Evolutionary conservation across 2,113 vertebrate genomes (phyloP).

Genomic region (Gobius niger): DNA sequence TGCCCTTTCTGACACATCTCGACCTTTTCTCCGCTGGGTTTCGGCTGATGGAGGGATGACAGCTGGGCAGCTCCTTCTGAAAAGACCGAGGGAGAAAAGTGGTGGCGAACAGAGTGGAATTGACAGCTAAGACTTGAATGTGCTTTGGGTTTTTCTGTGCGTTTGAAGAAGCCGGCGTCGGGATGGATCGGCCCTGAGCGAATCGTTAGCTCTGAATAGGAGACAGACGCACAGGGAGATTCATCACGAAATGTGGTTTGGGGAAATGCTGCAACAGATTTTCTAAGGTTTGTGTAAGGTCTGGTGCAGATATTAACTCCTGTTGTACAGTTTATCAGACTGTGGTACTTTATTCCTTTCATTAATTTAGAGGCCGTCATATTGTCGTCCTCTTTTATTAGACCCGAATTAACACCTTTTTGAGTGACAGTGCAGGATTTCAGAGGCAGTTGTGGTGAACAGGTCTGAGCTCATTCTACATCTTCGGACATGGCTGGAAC

Average conservation of each 20-base stretch:
- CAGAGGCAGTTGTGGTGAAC: no score
- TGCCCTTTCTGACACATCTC: slow-evolving; percentile 4
- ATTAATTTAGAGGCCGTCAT: no score
- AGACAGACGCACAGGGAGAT: slow-evolving; percentile 1
- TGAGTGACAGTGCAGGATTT: no score
- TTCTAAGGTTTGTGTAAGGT: background rate
- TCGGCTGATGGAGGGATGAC: slow-evolving; percentile 15
- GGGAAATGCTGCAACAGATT: background rate
- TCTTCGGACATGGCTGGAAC: no score
- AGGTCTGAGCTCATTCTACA: no score
- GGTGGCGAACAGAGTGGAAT: background rate
- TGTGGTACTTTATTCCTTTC: no score
- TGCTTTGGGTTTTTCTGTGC: slow-evolving; percentile 7
- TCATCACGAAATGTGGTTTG: background rate
- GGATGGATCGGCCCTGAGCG: background rate
- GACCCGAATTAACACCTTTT: no score
- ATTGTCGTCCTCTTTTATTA: no score
- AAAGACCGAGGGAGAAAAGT: slow-evolving; percentile 14
- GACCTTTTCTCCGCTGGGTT: slow-evolving; percentile 16
- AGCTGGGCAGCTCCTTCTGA: slow-evolving; percentile 7
- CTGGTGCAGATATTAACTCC: background rate
- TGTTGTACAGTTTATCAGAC: no score
- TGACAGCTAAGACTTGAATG: slow-evolving; percentile 27
- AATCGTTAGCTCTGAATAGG: background rate
- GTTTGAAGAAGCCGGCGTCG: slow-evolving; percentile 7